Evolutionary conservation across 1,140 invertebrate species (phyloP).

Genomic region (Trachymyrmex septentrionalis): DNA sequence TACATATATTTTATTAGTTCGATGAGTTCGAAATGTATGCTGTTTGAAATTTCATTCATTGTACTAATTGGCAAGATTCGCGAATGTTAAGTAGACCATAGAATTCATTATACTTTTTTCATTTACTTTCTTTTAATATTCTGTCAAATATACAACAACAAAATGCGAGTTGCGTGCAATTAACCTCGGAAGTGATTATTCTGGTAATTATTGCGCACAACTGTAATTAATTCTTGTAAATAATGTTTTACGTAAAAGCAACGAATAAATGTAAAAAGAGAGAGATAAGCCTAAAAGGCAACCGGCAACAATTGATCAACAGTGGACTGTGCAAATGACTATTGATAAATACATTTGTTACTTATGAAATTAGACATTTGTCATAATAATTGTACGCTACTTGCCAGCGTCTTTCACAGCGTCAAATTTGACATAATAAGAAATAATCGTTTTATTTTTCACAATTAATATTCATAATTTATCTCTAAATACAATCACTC

Average conservation of each 20-base stretch:
- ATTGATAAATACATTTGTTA: not conserved
- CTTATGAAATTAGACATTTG: not conserved
- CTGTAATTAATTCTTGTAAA: not conserved
- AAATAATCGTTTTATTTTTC: not conserved
- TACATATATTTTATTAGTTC: not conserved
- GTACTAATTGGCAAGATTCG: not conserved
- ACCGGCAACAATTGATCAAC: not conserved
- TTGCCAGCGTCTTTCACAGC: not conserved
- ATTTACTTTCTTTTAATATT: not conserved
- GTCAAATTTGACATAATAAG: not conserved
- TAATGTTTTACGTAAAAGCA: not conserved
- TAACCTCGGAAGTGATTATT: not conserved
- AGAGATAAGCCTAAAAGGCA: not conserved
- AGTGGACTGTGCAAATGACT: not conserved
- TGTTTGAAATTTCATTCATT: not conserved
- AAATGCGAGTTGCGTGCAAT: constrained; percentile 4
- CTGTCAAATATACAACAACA: not conserved
- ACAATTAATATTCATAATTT: not conserved
- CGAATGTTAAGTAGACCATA: not conserved
- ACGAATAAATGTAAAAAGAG: not conserved
- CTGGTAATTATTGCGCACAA: not conserved
- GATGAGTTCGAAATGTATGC: not conserved
- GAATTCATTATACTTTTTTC: not conserved
- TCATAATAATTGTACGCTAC: not conserved
- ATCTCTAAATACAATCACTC: not conserved